A percentile compares a stretch with the other conserved stretches of the same genome.
These are phyloP conservation scores for Cottus gobio DNA, from an alignment of 2,113 vertebrate species.

Conservation along the genomic window DNA sequence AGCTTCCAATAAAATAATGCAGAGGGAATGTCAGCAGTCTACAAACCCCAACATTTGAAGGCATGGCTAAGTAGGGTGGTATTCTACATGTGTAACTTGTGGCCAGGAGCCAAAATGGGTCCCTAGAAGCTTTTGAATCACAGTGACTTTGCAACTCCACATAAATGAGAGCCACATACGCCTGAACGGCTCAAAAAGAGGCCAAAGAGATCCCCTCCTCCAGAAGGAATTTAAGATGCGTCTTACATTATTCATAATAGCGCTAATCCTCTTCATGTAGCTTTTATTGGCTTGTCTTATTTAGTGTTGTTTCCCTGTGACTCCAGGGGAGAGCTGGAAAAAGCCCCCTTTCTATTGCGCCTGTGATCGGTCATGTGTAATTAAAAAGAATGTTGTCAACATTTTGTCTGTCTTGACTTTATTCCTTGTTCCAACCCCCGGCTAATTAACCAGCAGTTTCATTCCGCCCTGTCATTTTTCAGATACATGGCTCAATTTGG, in stretches of 20 bases:
- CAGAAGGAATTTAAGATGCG: slow-evolving; percentile 63
- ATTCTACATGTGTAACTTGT: slow-evolving; percentile 1
- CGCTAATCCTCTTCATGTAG: slow-evolving; percentile 71
- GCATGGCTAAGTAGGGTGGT: not conserved
- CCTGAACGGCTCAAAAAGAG: slow-evolving; percentile 31
- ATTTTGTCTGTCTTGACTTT: slow-evolving; percentile 50
- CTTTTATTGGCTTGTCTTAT: slow-evolving; percentile 73
- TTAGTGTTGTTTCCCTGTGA: slow-evolving; percentile 48
- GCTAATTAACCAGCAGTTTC: slow-evolving; percentile 61
- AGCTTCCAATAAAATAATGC: not conserved
- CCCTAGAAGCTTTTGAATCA: slow-evolving; percentile 2
- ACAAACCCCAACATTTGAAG: not conserved
- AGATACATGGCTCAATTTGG: slow-evolving; percentile 62
- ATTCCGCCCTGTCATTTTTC: slow-evolving; percentile 50
- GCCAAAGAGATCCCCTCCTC: slow-evolving; percentile 40
- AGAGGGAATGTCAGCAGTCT: not conserved
- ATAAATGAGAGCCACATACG: slow-evolving; percentile 24
- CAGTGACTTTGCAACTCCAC: slow-evolving; percentile 39
- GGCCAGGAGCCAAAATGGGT: slow-evolving; percentile 9
- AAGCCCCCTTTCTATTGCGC: slow-evolving; percentile 2
- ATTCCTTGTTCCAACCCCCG: slow-evolving; percentile 6
- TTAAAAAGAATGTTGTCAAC: slow-evolving; percentile 22
- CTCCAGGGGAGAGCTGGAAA: slow-evolving; percentile 24
- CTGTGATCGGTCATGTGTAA: slow-evolving; percentile 24
- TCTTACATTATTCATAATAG: slow-evolving; percentile 78